Base-by-base conservation (phyloP, 2,797 vertebrate genomes). In the Argentina silus region DNA sequence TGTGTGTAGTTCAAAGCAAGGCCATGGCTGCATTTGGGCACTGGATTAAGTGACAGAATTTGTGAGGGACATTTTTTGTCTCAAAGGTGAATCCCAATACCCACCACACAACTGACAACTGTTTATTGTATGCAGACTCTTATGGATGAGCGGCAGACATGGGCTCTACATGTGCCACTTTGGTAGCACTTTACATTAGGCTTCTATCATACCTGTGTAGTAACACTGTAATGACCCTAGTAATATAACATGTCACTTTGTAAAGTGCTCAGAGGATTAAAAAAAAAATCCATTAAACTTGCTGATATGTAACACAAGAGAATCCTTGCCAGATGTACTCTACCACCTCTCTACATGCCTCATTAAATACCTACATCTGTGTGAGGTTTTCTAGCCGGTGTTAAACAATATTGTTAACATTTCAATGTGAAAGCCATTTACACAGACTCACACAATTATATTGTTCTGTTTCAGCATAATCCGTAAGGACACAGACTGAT, bases 361-460 rank as follows among this genome's bases (percentile, higher is more conserved):
- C 86, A 93, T 91, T 91, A 91, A 89, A 91, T 89, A 87, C 80
- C 86, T 88, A 87, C 86, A 89, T 93, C 86, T 91, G 88, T 73
- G 79, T 79, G 87, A 85, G 85, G 79, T 86, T 77, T 81, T 83
- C 85, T 79, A 57, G 69, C 88, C 86, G 85, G 90, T 90, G 89
- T 87, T 91, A 93, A 93, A 93, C 89, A 86, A 93, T 91, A 92
- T 91, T 81, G 90, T 93, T 93, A 93, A 92, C 91, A 90, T 93
- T 93, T 93, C 91, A 91, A 94, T 88, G 90, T 86, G 86, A 84
- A 82, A 92, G 87, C 91, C 91, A 92, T 92, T 93, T 91, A 91
- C 88, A 89, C 81, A 62, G 47, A 86, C 85, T 90, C 85, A 88
- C 80, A 78, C 93, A 92, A 93, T 93, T 93, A 92, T 88, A 91